Conservation (phyloP, 2,888 invertebrate species). For the Pollenia amentaria region DNA sequence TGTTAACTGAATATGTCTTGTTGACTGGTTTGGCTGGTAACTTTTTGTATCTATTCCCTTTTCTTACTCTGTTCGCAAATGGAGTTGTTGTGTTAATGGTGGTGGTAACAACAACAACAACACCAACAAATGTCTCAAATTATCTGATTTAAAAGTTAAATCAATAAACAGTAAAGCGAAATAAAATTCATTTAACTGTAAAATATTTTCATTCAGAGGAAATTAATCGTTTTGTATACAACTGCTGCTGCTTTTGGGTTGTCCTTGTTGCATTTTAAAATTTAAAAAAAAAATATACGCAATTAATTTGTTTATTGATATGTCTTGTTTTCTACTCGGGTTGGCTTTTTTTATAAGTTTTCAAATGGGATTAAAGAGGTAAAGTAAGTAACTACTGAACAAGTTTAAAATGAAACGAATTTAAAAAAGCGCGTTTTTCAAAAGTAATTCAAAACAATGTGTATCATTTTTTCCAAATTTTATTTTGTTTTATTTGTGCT, state of each 20-base stretch:
- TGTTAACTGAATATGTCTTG: slow-evolving; percentile 40
- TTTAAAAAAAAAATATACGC: slow-evolving; percentile 15
- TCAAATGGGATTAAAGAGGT: slow-evolving; percentile 31
- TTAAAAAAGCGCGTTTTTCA: too few relatives aligned
- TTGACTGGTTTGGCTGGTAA: slow-evolving; percentile 15
- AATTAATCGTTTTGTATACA: slow-evolving; percentile 66
- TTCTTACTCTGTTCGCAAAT: not conserved
- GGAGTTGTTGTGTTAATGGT: slow-evolving; percentile 27
- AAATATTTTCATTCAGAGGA: slow-evolving; percentile 58
- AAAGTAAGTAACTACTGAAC: not conserved
- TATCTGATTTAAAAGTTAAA: slow-evolving; percentile 62
- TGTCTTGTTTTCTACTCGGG: not conserved
- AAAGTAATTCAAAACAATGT: slow-evolving; percentile 49
- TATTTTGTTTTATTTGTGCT: not conserved
- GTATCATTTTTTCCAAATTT: not conserved
- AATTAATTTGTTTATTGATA: slow-evolving; percentile 56
- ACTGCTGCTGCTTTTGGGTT: slow-evolving; percentile 4
- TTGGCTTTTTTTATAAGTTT: not conserved
- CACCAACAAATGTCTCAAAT: slow-evolving; percentile 3
- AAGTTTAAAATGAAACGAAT: slow-evolving; percentile 5
- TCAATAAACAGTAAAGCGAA: slow-evolving; percentile 57
- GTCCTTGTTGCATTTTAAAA: not conserved
- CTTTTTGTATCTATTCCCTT: slow-evolving; percentile 14
- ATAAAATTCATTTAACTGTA: slow-evolving; percentile 65
- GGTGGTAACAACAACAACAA: not conserved